Base-by-base conservation (phyloP, 1,140 invertebrate genomes). In the Heliconius melpomene region DNA sequence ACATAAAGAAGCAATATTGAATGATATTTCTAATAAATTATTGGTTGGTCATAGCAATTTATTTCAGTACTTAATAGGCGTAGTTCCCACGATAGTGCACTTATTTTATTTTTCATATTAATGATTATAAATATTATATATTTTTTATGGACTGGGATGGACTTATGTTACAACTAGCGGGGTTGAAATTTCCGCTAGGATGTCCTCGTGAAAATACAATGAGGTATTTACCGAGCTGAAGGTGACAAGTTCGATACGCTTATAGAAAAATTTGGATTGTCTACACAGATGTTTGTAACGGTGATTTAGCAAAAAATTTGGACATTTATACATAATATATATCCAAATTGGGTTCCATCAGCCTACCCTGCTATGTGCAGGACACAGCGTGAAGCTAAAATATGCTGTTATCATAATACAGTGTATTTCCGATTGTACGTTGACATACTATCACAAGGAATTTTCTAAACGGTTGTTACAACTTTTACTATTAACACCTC, bases 21-120 rank as follows among this genome's bases (percentile, higher is more conserved):
- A 60, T 60, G 57, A 60, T 60, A 60, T 60, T 60, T 66, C 23
- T 66, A 26, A 57, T 57, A 23, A 57, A 66, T 66, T 23, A 23
- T 66, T 26, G 23, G 23, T 66, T 23, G 5, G 13, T 66, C 60
- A 66, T 29, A 26, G 60, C 60, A 66, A 66, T 66, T 66, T 66
- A 29, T 29, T 11, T 29, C 60, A 29, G 60, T 46, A 46, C 13
- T 16, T 66, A 66, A 66, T 66, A 29, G 60, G 60, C 13, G 60
- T 29, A 13, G 60, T 66, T 66, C 60, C 26, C 60, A 66, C 60
- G 60, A 66, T 66, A 13, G 60, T 29, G 0, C 11, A 23, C 23
- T 66, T 66, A 66, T 66, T 26, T 66, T 66, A n/a, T 46, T 46
- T 46, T 46, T 13, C 40, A 46, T 16, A 46, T 46, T 16, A 46